Evolutionary conservation across 2,113 vertebrate species (phyloP).

Genomic region (Poicephalus gulielmi): DNA sequence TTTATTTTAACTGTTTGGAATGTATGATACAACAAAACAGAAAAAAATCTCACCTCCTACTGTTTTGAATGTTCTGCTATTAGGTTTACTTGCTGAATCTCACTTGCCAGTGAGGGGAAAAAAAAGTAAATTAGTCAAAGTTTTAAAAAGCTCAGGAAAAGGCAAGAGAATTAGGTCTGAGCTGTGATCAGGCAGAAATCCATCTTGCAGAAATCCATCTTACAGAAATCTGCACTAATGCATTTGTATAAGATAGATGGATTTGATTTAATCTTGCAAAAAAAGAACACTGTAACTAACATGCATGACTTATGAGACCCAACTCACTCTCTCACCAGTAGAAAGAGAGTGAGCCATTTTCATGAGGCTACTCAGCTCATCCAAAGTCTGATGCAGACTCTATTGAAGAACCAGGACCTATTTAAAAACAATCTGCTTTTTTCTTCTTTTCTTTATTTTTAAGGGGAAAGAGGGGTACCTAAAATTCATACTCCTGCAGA

Average conservation of each 20-base stretch:
- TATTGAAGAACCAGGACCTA: not conserved
- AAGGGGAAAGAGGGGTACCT: not conserved
- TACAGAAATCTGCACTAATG: not conserved
- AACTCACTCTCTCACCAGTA: not conserved
- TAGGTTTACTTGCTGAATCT: constrained; percentile 29
- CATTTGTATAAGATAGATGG: not conserved
- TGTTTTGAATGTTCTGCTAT: constrained; percentile 5
- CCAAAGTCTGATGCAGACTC: not conserved
- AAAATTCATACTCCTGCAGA: not conserved
- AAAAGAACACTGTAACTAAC: not conserved
- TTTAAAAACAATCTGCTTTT: not conserved
- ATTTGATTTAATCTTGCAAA: not conserved
- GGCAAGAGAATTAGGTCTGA: not conserved
- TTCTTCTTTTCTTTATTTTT: not conserved
- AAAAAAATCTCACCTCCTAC: not conserved
- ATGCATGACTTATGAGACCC: not conserved
- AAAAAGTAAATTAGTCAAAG: not conserved
- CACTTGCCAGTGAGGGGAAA: not conserved
- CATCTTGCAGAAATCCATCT: not conserved
- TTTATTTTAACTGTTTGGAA: constrained; percentile 63
- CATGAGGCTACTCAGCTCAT: not conserved
- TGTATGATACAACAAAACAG: constrained; percentile 20
- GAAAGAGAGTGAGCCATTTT: not conserved
- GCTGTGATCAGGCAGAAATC: not conserved
- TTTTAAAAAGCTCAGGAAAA: constrained; percentile 26